Base-by-base conservation (phyloP, 2,888 invertebrate species). In the Tribolium freemani region DNA sequence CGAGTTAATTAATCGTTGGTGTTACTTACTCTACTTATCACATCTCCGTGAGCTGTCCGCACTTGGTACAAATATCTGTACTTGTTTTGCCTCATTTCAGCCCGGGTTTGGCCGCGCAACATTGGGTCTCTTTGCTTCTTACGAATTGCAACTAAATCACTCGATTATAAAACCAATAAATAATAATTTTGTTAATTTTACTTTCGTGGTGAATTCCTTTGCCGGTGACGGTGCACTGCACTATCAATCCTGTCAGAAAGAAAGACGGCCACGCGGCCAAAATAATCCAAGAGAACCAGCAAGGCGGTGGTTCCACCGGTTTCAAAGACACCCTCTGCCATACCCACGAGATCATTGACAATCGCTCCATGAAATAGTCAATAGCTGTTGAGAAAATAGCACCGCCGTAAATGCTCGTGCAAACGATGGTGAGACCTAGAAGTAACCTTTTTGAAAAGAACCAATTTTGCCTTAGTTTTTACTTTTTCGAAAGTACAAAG, bases 61-160 rank as follows among this genome's bases (percentile, higher is more conserved):
- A 96, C 94, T 88, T 96, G 96, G 88, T 96, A 96, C 76, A 96
- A 88, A 84, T 96, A 96, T 76, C 96, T 89, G 85, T 95, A 96
- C 85, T 94, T 94, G 84, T 93, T 92, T 85, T 95, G 95, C 67
- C 93, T 90, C 86, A 94, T 91, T 86, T 94, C 93, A 74, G 94
- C 94, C 70, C 93, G 90, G 0, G 93, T 93, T 75, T 93, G 86
- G 31, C 88, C 86, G 72, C 89, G 86, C 72, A 83, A 78, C 58
- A 78, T 82, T 44, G 83, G 81, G 48, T 72, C 72, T 82, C 80
- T 84, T 83, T 87, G 84, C 78, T 88, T 88, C 80, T 88, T 88
- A 73, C 61, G n/a, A 30, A 16, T 48, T 1, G 26, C 53, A 26
- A 53, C 20, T 13, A 5, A 50, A 26, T 2, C 16, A 16, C 6